These are phyloP conservation scores for Struthidea cinerea DNA, from an alignment of 2,113 vertebrate genomes.

Conservation along the genomic window DNA sequence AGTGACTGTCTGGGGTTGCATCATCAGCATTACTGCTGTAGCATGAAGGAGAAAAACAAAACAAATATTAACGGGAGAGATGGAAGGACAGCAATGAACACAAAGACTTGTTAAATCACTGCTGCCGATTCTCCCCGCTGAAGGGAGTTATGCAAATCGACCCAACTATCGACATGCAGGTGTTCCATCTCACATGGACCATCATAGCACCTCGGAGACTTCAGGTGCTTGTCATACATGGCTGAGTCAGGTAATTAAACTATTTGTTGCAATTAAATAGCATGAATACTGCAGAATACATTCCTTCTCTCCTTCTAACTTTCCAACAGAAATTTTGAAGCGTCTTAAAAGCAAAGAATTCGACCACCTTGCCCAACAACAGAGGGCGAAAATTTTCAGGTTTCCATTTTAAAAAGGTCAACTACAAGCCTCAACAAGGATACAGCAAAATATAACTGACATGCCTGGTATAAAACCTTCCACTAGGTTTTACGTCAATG, in stretches of 20 bases:
- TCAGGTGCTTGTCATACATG: not conserved
- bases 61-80: slow-evolving; percentile 40
- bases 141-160: not conserved
- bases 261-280: slow-evolving; percentile 32
- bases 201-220: not conserved
- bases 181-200: not conserved
- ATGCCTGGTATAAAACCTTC: not conserved
- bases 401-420: not conserved
- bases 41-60: slow-evolving; percentile 67
- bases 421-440: not conserved
- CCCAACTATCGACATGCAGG: not conserved
- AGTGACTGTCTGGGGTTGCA: slow-evolving; percentile 55
- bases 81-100: slow-evolving; percentile 18
- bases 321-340: not conserved
- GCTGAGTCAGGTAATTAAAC: slow-evolving; percentile 34
- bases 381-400: not conserved
- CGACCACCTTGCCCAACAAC: not conserved
- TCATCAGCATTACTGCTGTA: slow-evolving; percentile 63
- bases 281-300: not conserved
- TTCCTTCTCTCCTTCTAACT: not conserved
- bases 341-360: not conserved
- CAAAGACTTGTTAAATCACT: not conserved
- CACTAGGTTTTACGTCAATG: not conserved
- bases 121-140: not conserved
- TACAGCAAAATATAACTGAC: not conserved